These are phyloP conservation scores for Brachionichthys hirsutus DNA, from an alignment of 2,113 vertebrate species.

Conservation along the genomic window DNA sequence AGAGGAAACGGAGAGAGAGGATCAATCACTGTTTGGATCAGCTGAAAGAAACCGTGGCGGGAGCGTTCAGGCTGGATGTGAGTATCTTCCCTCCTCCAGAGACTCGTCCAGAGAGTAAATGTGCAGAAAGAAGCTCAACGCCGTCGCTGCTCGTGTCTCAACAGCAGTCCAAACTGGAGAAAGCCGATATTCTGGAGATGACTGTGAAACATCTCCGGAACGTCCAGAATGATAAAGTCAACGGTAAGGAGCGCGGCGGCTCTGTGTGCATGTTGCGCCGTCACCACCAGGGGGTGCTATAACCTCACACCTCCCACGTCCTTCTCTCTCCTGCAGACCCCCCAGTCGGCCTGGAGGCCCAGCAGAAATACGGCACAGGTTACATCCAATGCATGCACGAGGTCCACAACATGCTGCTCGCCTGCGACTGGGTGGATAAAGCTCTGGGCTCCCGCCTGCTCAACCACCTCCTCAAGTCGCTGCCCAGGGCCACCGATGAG, in stretches of 20 bases:
- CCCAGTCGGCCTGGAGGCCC: slow-evolving; percentile 78
- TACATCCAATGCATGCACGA: slow-evolving; percentile 93
- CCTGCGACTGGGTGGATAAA: slow-evolving; percentile 91
- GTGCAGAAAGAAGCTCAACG: too few relatives aligned
- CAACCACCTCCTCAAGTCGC: slow-evolving; percentile 86
- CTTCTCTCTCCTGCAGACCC: slow-evolving; percentile 67
- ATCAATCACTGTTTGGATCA: slow-evolving; percentile 90
- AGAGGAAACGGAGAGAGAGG: slow-evolving; percentile 87
- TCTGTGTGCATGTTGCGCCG: background rate
- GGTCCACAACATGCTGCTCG: slow-evolving; percentile 88
- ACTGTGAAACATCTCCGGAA: slow-evolving; percentile 91
- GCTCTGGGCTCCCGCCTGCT: slow-evolving; percentile 84
- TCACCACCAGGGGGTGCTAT: slow-evolving; percentile 36
- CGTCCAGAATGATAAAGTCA: slow-evolving; percentile 81
- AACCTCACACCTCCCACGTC: background rate
- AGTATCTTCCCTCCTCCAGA: too few relatives aligned
- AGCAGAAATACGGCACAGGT: slow-evolving; percentile 87
- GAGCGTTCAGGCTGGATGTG: slow-evolving; percentile 87
- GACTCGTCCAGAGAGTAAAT: too few relatives aligned
- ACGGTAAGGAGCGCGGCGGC: slow-evolving; percentile 72
- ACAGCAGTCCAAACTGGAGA: slow-evolving; percentile 91
- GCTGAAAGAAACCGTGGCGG: slow-evolving; percentile 86
- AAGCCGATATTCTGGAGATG: slow-evolving; percentile 92
- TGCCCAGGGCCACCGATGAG: slow-evolving; percentile 78
- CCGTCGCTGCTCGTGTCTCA: slow-evolving; percentile 9